These are phyloP conservation scores for Clavelina lepadiformis DNA, from an alignment of 23 tunicate species.

Conservation along the genomic window DNA sequence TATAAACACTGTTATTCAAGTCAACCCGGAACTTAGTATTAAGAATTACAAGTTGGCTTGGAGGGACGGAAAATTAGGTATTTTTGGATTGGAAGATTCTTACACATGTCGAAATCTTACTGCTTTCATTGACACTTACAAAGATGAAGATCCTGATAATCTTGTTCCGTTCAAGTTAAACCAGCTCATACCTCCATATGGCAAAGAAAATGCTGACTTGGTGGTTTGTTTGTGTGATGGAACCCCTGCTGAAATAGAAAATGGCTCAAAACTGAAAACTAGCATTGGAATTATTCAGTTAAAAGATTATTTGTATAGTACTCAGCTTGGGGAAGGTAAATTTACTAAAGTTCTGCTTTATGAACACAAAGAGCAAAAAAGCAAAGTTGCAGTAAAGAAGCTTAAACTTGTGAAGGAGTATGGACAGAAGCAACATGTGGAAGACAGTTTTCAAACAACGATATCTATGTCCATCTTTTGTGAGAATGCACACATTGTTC, in stretches of 20 bases:
- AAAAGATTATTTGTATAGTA: background rate
- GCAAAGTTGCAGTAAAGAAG: background rate
- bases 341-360: constrained; percentile 33
- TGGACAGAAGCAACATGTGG: constrained; percentile 25
- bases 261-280: too few relatives aligned
- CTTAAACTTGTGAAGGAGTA: background rate
- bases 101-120: constrained; percentile 7
- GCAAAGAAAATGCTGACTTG: constrained; percentile 15
- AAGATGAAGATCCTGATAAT: constrained; percentile 19
- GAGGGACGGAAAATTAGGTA: constrained; percentile 2
- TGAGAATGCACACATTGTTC: constrained; percentile 21
- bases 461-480: constrained; percentile 5
- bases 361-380: background rate
- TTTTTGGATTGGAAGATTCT: constrained; percentile 20
- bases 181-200: constrained; percentile 22
- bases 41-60: constrained; percentile 34
- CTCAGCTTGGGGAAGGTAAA: constrained; percentile 15
- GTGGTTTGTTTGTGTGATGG: constrained; percentile 5
- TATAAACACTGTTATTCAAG: constrained; percentile 17
- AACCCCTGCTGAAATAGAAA: background rate
- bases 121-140: constrained; percentile 8
- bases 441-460: constrained; percentile 26
- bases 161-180: constrained; percentile 9
- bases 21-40: constrained; percentile 3
- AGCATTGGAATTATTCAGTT: background rate